Evolutionary conservation across 2,113 vertebrate genomes (phyloP), one percentile per base, ranked within the genome.

Genomic region (Holacanthus passer): DNA sequence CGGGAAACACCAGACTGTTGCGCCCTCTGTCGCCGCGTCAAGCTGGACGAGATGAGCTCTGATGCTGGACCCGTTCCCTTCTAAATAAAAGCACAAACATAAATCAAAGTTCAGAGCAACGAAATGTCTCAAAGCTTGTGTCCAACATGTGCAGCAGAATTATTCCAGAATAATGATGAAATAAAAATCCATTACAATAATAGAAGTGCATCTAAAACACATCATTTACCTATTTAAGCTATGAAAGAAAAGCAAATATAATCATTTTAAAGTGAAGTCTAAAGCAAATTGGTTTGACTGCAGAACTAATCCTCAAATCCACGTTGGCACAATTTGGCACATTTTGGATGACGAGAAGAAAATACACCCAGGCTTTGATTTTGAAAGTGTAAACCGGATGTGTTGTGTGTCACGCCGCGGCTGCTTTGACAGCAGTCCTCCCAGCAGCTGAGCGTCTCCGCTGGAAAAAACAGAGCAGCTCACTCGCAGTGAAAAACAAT

Each of bases 1-100:
- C 48, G 35, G 82, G 88, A 78, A 88, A 78, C 84, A 90, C 84
- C 88, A 81, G 83, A 81, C 91, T 88, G 88, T 90, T 93, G 89
- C 91, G 31, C 74, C 27, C 50, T 13, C 20, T 60, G 60, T 69
- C 41, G 45, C 35, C 50, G 20, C 32, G 72, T 88, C 75, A 90
- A 89, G 67, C 2, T 0, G 1, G 7, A 62, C 9, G 37, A 5
- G 70, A 9, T 47, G 0, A 77, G 11, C 14, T 9, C 13, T 5
- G 20, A 82, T 2, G 5, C 9, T 1, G 22, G 63, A 16, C 1
- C 29, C 0, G 4, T 3, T 4, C 0, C 2, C 20, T 87, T 84
- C 81, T 78, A 71, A 91, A 77, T 86, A 84, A 91, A 88, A 87
- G 84, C 55, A 37, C 1, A 3, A 0, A 10, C 3, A 5, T 9